Conservation (phyloP, 2,888 invertebrate species). For the Lycaena phlaeas region DNA sequence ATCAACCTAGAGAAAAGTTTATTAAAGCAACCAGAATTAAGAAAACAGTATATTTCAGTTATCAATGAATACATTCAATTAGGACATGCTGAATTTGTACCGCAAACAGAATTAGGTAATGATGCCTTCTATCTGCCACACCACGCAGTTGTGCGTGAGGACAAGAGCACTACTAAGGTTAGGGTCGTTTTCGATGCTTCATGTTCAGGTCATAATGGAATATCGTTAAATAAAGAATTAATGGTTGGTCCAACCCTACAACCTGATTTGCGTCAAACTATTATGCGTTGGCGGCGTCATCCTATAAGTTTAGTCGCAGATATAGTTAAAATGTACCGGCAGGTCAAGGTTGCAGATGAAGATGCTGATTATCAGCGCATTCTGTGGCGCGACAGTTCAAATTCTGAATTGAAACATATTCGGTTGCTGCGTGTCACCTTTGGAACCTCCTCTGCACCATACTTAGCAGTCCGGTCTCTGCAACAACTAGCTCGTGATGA, state of each 20-base stretch:
- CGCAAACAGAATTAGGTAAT: too few species aligned
- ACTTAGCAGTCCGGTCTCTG: conserved; percentile 17
- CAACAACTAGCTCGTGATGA: too few species aligned
- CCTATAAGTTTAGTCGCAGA: conserved; percentile 17
- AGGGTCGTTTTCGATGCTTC: too few species aligned
- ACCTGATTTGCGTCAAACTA: conserved; percentile 21
- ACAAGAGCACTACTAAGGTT: too few species aligned
- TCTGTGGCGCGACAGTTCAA: conserved; percentile 14
- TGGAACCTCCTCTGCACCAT: conserved; percentile 18
- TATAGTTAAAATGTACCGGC: conserved; percentile 27
- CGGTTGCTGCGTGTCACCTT: conserved; percentile 17
- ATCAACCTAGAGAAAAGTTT: conserved; percentile 3
- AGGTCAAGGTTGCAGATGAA: conserved; percentile 13
- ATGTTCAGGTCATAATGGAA: too few species aligned
- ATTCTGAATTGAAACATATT: conserved; percentile 9
- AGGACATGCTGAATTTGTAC: too few species aligned
- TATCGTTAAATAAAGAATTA: too few species aligned
- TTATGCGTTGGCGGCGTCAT: conserved; percentile 21
- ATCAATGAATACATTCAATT: too few species aligned
- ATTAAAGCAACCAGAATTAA: neutral
- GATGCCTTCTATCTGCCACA: too few species aligned
- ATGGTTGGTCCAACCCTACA: conserved; percentile 24
- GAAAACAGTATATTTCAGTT: conserved; percentile 4
- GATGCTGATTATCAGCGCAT: conserved; percentile 18
- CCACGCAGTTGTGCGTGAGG: too few species aligned